Evolutionary conservation across 2,888 invertebrate genomes (phyloP), one percentile per base, ranked within the genome.

Genomic region (Phaonia tiefii): DNA sequence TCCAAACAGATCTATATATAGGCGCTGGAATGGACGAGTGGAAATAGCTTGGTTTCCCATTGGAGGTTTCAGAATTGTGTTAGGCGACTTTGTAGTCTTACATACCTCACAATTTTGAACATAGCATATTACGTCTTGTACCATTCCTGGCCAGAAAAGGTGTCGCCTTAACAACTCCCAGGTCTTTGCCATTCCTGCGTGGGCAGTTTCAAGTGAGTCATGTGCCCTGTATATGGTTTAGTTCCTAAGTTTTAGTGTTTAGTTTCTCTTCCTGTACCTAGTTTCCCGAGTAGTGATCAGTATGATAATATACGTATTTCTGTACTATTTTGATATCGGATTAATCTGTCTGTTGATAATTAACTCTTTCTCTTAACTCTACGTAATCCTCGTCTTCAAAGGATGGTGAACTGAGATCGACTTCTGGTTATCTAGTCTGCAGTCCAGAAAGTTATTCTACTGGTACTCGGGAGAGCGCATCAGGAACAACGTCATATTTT

Each of bases 401-500:
- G 13, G 11, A 44, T n/a, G 44, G 44, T 2, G 44, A 49, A 17
- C 17, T 49, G 0, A 74, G 13, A 17, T 66, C 65, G 10, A 65
- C 42, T 39, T 63, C 63, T 11, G 63, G 63, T 51, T 74, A 39
- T 1, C 11, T 20, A n/a, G 39, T 15, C 1, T 60, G 31, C 5
- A 72, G 26, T 25, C 17, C 7, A 4, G 71, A 15, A 15, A 51
- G 25, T 51, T 54, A 69, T 5, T 74, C 69, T 3, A 11, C 15
- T 11, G 42, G 71, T 25, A 81, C 70, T 39, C 84, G 49, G n/a
- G 84, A 84, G 1, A 85, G 65, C 8, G 85, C 84, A 75, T 86
- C 86, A 0, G 86, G 84, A 4, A 86, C 84, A 0, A 81, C 65
- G 76, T 86, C 78, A 0, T 69, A 49, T 8, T 74, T 77, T 1